These are phyloP conservation scores for Arctopsyche grandis DNA, from an alignment of 1,140 invertebrate genomes.

Conservation along the genomic window DNA sequence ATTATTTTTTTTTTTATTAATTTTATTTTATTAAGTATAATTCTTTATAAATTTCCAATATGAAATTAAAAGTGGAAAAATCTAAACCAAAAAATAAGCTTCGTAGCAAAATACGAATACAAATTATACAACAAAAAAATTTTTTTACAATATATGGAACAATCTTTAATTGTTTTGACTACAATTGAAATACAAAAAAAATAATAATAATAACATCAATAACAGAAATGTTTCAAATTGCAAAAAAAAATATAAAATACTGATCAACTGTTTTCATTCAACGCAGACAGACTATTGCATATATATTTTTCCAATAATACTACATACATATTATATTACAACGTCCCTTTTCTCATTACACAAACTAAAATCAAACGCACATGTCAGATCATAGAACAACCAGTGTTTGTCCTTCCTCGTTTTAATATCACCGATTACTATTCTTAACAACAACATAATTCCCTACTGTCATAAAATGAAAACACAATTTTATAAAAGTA, in stretches of 20 bases:
- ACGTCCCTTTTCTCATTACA: constrained; percentile 9
- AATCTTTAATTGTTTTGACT: too few relatives aligned
- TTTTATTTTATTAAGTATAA: too few relatives aligned
- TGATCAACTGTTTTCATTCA: constrained; percentile 13
- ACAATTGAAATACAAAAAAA: neutral
- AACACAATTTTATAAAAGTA: constrained; percentile 47
- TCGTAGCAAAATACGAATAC: neutral
- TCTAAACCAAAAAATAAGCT: neutral
- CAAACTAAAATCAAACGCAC: neutral
- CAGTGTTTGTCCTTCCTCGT: neutral
- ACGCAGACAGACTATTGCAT: neutral
- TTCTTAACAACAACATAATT: constrained; percentile 16
- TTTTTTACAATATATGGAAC: neutral
- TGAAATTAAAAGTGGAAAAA: neutral
- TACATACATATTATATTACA: neutral
- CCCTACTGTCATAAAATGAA: constrained; percentile 31
- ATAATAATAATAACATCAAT: neutral
- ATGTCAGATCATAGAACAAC: constrained; percentile 21
- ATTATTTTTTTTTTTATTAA: neutral
- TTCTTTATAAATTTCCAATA: too few relatives aligned
- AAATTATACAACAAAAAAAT: constrained; percentile 1
- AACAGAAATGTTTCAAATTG: neutral
- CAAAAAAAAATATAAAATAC: constrained; percentile 31
- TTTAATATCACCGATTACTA: constrained; percentile 12
- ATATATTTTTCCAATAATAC: neutral